Evolutionary conservation across 1,140 invertebrate species (phyloP), one percentile per base, ranked within the genome.

Genomic region (Acyrthosiphon pisum): DNA sequence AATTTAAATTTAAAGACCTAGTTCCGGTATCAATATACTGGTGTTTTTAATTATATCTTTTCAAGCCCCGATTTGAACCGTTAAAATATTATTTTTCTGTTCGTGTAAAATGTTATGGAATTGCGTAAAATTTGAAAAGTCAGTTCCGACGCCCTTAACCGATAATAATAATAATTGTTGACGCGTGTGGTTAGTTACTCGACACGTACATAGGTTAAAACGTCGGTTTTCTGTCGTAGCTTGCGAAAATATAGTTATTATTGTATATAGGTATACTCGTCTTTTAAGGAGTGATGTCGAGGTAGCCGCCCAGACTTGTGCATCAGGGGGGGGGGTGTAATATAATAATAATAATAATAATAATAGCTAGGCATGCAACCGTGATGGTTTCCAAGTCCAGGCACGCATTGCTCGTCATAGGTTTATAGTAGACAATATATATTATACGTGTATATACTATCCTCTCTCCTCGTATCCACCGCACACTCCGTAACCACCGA

Each of bases 341-440:
- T 76, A 76, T 68, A 68, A n/a, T 68, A 68, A 68, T 30, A n/a
- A 68, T 68, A 76, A 35, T 68, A 30, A n/a, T 68, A n/a, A 76
- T 76, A n/a, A 76, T n/a, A 76, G 60, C 60, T 18, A 76, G 60
- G 4, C 60, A 41, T 41, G 83, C 41, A 41, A 26, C 22, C 23
- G 48, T 37, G 30, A 88, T 88, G 48, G 18, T 88, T 88, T 89
- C 22, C 20, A 37, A 89, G 87, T 89, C 87, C 22, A n/a, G n/a
- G 35, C 48, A 88, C 46, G 48, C n/a, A 50, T 37, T 89, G 11
- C 48, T 18, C 23, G 14, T 76, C 30, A 18, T 76, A 18, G 60
- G 60, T n/a, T 76, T 68, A 68, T 7, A 60, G 30, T n/a, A 68
- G 26, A 48, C 8, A 8, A 46, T 14, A 18, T 50, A 50, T 68